Evolutionary conservation across 2,113 vertebrate genomes (phyloP), one percentile per base, ranked within the genome.

Genomic region (Gopherus flavomarginatus): DNA sequence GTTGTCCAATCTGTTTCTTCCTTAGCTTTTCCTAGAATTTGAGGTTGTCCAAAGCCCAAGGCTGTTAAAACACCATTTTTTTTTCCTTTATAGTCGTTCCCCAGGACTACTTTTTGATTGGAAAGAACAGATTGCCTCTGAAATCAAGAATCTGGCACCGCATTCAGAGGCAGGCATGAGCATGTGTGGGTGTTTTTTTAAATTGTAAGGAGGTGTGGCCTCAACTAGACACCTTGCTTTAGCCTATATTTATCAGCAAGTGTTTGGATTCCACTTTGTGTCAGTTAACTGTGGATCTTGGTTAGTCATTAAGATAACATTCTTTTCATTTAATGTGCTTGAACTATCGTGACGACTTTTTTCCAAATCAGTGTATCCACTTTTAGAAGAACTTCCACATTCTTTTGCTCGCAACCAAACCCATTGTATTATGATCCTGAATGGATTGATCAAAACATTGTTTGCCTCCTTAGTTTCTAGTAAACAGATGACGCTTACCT

Each of bases 11-110:
- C 89, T 1, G 57, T 93, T 0, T 2, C 53, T 93, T 92, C 82
- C 29, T 38, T 52, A 53, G 26, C 3, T 47, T 44, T 4, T 50
- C 93, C 85, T 78, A 77, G 42, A 14, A 47, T 13, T 75, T 82
- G 89, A 86, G 65, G 65, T 11, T 92, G 49, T 93, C 89, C 83
- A 54, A 95, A 83, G 57, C 82, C 85, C 22, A 80, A 86, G 80
- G 77, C 93, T 52, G 77, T 31, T 94, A 0, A 87, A 29, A 50
- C 91, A 38, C 9, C 27, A 38, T 44, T 91, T 3, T 44, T 78
- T 27, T 26, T 59, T 5, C 10, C 22, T 5, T 26, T 56, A 56
- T 26, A 56, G 54, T 24, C 24, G 5, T 56, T 56, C 56, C 26
- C 26, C 26, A 57, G 56, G 56, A 57, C 31, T 21, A 22, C 53